Conservation (phyloP, 2,113 vertebrate genomes). For the Mormyrus iriodes region DNA sequence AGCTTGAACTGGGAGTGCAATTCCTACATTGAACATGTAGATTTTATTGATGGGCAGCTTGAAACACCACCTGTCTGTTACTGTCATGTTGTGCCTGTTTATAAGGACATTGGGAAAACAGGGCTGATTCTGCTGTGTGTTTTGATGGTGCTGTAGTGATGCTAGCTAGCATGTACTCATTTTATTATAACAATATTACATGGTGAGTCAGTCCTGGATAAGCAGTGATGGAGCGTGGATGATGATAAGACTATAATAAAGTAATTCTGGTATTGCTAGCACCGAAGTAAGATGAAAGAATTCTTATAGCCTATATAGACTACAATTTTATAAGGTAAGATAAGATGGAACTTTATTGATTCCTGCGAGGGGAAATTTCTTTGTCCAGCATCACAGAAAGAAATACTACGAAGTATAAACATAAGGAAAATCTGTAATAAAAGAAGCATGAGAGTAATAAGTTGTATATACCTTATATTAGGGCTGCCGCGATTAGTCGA, state of each 20-base stretch:
- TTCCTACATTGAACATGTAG: neutral
- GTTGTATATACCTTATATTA: neutral
- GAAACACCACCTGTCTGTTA: neutral
- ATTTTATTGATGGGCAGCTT: neutral
- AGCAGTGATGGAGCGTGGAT: neutral
- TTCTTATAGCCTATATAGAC: neutral
- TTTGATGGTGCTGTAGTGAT: neutral
- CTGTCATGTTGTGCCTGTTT: neutral
- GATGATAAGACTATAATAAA: neutral
- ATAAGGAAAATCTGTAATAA: neutral
- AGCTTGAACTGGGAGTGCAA: neutral
- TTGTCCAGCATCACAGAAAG: neutral
- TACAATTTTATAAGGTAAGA: neutral
- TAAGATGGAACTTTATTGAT: neutral
- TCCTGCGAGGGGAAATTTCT: neutral
- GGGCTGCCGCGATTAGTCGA: too few species aligned
- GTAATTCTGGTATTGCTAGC: neutral
- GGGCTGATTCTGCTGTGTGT: neutral
- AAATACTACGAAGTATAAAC: neutral
- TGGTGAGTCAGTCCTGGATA: neutral
- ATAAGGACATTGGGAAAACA: neutral
- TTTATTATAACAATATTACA: neutral
- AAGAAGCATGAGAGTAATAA: neutral
- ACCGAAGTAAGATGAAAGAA: neutral
- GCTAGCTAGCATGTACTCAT: neutral